Base-by-base conservation (phyloP, 2,113 vertebrate species). In the Petrocephalus microphthalmus region DNA sequence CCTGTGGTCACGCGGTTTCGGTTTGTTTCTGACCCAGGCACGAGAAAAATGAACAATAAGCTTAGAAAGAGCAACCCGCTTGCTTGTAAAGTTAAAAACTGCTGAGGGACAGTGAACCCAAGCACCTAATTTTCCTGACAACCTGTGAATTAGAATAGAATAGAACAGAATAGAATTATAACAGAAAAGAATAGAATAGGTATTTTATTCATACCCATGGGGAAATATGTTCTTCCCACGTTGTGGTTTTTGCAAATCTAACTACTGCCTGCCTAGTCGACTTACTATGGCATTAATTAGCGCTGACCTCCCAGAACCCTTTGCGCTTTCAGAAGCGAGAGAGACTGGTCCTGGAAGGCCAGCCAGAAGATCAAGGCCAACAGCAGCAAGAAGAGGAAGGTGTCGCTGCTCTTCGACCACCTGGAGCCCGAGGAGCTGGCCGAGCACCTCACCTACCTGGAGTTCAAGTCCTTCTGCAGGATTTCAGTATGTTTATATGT, bases 401-500 rank as follows among this genome's bases (percentile, higher is more conserved):
- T 99, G 1, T 99, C 98, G 0, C 96, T 99, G 83, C 97, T 99
- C 53, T 99, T 99, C 89, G 98, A 99, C 92, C 98, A 99, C 84
- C 95, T 99, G 92, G 98, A 99, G 91, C 98, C 98, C 15, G 95
- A 96, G 37, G 98, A 99, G 91, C 91, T 99, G 67, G 98, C 98
- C 0, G 98, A 99, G 47, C 98, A 99, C 88, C 97, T 99, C 84
- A 98, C 97, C 81, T 99, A 95, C 93, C 95, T 99, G 85, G 98
- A 99, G 90, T 99, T 98, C 91, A 99, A 99, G 92, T 98, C 97
- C 85, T 99, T 99, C 92, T 96, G 97, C 92, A 96, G 97, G 94
- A 98, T 99, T 94, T 97, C 97, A 64, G 98, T 99, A 94, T 92
- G 97, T 96, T 57, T 25, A 25, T 6, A 25, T 19, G 81, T 56